phyloP scores from a whole-genome alignment of 2,888 invertebrate species.

The Pheosia gnoma region DNA sequence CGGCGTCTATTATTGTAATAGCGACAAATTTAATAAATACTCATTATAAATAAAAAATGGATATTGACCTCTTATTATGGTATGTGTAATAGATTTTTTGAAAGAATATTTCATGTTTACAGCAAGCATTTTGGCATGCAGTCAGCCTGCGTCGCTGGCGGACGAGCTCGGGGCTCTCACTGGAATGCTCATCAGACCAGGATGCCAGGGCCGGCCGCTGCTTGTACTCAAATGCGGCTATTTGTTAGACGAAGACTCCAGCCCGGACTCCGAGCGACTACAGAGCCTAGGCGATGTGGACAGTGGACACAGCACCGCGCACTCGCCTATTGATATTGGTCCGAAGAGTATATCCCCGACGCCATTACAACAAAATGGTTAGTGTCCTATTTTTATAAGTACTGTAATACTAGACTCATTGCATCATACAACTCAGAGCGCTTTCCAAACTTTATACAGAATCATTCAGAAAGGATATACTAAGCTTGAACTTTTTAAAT shows the following conservation, averaged over 20 bases:
- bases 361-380: slow-evolving; percentile 82
- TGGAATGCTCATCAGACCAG: slow-evolving; percentile 65
- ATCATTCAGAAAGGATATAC: too few species aligned
- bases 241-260: slow-evolving; percentile 91
- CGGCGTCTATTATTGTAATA: too few species aligned
- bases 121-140: slow-evolving; percentile 86
- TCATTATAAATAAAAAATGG: too few species aligned
- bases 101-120: slow-evolving; percentile 49
- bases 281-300: slow-evolving; percentile 91
- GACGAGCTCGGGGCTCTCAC: slow-evolving; percentile 86
- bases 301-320: slow-evolving; percentile 96
- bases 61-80: too few species aligned
- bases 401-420: neutral
- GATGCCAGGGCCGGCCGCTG: slow-evolving; percentile 81
- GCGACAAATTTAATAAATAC: too few species aligned
- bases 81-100: neutral
- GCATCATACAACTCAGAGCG: too few species aligned
- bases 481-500: too few species aligned
- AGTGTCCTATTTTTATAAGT: slow-evolving; percentile 16
- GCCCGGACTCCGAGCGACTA: slow-evolving; percentile 93
- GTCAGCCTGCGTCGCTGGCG: slow-evolving; percentile 86
- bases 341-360: slow-evolving; percentile 94
- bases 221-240: slow-evolving; percentile 90
- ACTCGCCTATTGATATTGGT: slow-evolving; percentile 92
- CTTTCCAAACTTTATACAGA: too few species aligned